Evolutionary conservation across 2,888 invertebrate genomes (phyloP).

Genomic region (Acleris emargana): DNA sequence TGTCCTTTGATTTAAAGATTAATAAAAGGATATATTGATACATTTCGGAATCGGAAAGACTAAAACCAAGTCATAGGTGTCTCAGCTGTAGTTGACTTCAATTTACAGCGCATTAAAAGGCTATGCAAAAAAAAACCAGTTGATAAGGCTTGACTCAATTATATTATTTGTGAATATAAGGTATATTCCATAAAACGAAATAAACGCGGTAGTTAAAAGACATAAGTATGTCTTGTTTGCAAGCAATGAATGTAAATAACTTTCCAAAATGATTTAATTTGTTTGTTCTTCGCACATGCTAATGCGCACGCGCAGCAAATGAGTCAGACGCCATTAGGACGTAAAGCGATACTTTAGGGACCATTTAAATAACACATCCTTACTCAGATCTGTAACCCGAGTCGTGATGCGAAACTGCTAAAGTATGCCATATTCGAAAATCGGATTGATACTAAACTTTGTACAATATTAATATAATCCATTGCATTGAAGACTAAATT

Average conservation of each 20-base stretch:
- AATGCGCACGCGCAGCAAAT: constrained; percentile 40
- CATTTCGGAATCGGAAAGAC: too few relatives aligned
- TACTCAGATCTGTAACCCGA: constrained; percentile 42
- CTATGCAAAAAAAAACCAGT: too few relatives aligned
- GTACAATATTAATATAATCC: constrained; percentile 6
- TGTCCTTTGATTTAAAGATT: not conserved
- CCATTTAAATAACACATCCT: constrained; percentile 49
- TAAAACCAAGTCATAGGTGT: too few relatives aligned
- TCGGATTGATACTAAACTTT: constrained; percentile 18
- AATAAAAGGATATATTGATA: too few relatives aligned
- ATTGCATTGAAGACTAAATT: constrained; percentile 3
- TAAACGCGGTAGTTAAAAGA: not conserved
- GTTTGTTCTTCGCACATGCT: constrained; percentile 41
- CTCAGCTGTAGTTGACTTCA: too few relatives aligned
- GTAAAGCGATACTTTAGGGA: constrained; percentile 52
- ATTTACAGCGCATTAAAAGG: too few relatives aligned
- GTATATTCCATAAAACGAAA: not conserved
- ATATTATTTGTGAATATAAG: too few relatives aligned
- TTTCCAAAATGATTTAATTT: constrained; percentile 34
- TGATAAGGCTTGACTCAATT: too few relatives aligned
- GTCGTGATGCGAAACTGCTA: constrained; percentile 27
- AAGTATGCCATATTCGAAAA: constrained; percentile 33
- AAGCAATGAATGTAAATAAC: constrained; percentile 31
- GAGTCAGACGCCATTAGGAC: constrained; percentile 50
- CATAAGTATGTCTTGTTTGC: constrained; percentile 14